Conservation (phyloP, 2,113 vertebrate species). For the Speoplatyrhinus poulsoni region DNA sequence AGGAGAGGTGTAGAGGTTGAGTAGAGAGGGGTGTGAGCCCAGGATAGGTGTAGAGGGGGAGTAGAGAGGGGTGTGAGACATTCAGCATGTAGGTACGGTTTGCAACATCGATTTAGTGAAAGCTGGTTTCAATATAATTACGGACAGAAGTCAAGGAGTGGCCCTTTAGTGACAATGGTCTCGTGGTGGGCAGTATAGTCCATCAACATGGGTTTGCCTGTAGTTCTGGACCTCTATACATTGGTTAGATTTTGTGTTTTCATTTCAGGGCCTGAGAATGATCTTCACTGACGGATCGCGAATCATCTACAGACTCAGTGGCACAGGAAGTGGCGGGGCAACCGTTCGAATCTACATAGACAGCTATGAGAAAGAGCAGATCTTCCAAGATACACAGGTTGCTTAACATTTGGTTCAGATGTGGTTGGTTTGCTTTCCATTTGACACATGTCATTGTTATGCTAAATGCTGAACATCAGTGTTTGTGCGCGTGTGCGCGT, state of each 20-base stretch:
- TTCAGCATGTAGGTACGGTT: no score
- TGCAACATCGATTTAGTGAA: no score
- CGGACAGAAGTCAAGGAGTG: not conserved
- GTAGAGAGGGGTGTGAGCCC: no score
- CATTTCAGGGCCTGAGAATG: conserved; percentile 85
- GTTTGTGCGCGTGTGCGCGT: conserved; percentile 1
- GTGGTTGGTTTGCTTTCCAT: not conserved
- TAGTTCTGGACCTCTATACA: not conserved
- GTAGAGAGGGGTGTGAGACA: no score
- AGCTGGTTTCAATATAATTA: not conserved
- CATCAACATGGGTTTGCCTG: not conserved
- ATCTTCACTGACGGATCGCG: conserved; percentile 94
- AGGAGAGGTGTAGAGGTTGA: no score
- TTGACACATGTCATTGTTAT: no score
- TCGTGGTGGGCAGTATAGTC: not conserved
- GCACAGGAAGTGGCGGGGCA: conserved; percentile 85
- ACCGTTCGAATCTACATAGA: conserved; percentile 92
- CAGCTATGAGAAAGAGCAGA: conserved; percentile 90
- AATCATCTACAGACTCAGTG: conserved; percentile 92
- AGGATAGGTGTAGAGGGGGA: no score
- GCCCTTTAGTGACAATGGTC: not conserved
- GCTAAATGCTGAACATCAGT: no score
- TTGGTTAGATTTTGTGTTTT: not conserved
- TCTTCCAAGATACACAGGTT: conserved; percentile 90
- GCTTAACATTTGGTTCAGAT: not conserved